phyloP scores from a whole-genome alignment of 2,797 vertebrate species.

The Characodon lateralis region DNA sequence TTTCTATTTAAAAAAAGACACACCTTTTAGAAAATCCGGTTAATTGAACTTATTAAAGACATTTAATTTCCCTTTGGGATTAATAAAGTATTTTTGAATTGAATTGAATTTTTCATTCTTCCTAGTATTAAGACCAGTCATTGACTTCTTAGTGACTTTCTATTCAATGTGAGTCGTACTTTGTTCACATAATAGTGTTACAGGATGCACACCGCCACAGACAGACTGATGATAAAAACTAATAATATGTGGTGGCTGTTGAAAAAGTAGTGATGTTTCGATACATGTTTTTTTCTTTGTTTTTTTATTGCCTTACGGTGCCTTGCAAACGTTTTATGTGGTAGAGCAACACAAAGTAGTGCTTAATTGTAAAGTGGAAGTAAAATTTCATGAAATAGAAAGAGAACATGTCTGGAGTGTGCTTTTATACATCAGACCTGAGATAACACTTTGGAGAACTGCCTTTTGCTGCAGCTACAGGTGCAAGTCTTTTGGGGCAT shows the following conservation, averaged over 20 bases:
- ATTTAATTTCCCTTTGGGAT: too few relatives aligned
- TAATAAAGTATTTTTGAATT: too few relatives aligned
- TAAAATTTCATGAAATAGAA: not conserved
- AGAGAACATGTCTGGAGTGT: not conserved
- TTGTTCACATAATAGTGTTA: slow-evolving; percentile 33
- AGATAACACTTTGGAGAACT: not conserved
- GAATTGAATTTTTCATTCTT: slow-evolving; percentile 32
- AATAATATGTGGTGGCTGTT: slow-evolving; percentile 32
- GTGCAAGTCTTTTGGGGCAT: not conserved
- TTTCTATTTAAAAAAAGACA: slow-evolving; percentile 19
- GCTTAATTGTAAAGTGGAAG: not conserved
- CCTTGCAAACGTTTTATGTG: not conserved
- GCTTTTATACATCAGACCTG: not conserved
- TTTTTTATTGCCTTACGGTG: not conserved
- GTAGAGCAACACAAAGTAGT: not conserved
- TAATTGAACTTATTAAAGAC: slow-evolving; percentile 41
- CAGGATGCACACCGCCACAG: slow-evolving; percentile 11
- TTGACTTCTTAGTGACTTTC: slow-evolving; percentile 42
- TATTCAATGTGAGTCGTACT: slow-evolving; percentile 46
- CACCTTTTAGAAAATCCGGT: slow-evolving; percentile 18
- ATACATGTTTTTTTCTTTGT: not conserved
- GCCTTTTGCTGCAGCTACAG: not conserved
- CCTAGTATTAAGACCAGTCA: slow-evolving; percentile 19
- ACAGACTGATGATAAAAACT: slow-evolving; percentile 31
- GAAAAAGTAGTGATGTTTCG: slow-evolving; percentile 4